Evolutionary conservation across 1,140 invertebrate genomes (phyloP).

Genomic region (Papilio polytes): DNA sequence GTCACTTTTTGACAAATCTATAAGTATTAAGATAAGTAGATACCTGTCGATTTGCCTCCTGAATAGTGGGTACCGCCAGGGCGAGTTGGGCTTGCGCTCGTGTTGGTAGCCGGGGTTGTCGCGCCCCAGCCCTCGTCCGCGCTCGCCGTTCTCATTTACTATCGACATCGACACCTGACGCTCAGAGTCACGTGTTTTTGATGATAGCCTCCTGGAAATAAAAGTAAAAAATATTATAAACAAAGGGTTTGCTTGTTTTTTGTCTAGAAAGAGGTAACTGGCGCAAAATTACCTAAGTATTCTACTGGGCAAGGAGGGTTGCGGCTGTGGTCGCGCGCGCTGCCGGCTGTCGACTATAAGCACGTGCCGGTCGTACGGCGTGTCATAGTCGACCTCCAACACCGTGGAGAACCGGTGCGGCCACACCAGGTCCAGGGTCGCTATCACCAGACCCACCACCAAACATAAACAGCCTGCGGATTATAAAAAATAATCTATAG

Average conservation of each 20-base stretch:
- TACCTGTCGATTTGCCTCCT: conserved; percentile 78
- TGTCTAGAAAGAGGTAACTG: too few relatives aligned
- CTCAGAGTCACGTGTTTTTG: conserved; percentile 72
- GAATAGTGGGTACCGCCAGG: conserved; percentile 78
- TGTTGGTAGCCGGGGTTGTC: conserved; percentile 76
- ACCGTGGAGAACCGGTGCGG: conserved; percentile 96
- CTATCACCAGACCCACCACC: conserved; percentile 90
- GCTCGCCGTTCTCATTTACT: conserved; percentile 64
- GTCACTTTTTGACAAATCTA: background rate
- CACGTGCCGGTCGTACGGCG: conserved; percentile 95
- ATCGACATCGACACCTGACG: conserved; percentile 72
- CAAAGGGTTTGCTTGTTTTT: too few relatives aligned
- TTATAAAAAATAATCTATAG: background rate
- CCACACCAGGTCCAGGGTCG: conserved; percentile 92
- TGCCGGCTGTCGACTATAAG: conserved; percentile 95
- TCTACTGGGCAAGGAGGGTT: conserved; percentile 70
- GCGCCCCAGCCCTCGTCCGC: conserved; percentile 63
- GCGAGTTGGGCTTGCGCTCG: conserved; percentile 77
- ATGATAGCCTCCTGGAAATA: conserved; percentile 68
- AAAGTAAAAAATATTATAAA: background rate
- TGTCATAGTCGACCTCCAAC: conserved; percentile 96
- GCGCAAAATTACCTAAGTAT: conserved; percentile 66
- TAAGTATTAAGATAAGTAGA: background rate
- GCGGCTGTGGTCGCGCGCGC: conserved; percentile 68
- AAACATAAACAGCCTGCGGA: conserved; percentile 89